Conservation (phyloP, 2,113 vertebrate genomes). For the Geococcyx californianus region DNA sequence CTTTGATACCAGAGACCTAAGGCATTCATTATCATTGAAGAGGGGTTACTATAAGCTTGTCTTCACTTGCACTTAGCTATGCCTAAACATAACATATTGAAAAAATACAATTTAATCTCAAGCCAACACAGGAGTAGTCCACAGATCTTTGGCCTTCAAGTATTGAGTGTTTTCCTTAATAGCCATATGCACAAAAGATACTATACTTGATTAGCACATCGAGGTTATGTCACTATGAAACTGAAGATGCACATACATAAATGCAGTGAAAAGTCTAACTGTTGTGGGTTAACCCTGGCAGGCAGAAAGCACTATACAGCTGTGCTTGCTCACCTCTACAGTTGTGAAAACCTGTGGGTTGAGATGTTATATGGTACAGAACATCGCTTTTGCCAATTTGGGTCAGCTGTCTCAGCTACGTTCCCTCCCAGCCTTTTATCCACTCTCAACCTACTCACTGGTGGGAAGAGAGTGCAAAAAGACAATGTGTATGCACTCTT, state of each 20-base stretch:
- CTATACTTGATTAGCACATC: neutral
- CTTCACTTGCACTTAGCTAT: neutral
- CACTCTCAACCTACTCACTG: neutral
- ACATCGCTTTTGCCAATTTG: neutral
- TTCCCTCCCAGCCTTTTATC: neutral
- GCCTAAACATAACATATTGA: neutral
- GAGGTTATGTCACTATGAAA: neutral
- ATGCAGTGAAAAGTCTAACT: neutral
- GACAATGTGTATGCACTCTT: neutral
- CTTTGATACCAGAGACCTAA: neutral
- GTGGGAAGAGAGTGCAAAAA: neutral
- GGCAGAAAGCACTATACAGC: neutral
- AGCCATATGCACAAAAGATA: neutral
- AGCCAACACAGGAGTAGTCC: neutral
- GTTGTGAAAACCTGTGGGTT: neutral
- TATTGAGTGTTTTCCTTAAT: neutral
- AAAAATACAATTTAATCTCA: neutral
- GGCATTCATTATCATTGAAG: neutral
- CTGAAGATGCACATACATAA: neutral
- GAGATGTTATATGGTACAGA: neutral
- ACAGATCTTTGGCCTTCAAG: neutral
- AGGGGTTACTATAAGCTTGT: neutral
- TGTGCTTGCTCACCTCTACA: neutral
- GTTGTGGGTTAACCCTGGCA: neutral
- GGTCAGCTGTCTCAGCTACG: neutral